A percentile compares a stretch with the other conserved stretches of the same genome.
Evolutionary conservation across 2,797 vertebrate genomes (phyloP).

Genomic region (Enteromius afrohamiltoni): DNA sequence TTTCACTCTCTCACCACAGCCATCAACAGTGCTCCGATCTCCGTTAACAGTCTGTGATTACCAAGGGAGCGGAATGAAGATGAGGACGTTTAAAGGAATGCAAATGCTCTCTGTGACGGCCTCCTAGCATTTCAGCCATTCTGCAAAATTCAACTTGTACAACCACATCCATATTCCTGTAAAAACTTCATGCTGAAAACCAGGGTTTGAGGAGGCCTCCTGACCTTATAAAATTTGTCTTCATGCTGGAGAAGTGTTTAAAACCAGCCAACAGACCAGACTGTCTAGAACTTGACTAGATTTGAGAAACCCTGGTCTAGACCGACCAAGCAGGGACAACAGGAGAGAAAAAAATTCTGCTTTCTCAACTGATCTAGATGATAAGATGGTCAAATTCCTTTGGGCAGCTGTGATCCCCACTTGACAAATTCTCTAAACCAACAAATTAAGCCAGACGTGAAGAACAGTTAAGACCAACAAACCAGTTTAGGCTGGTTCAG

Average conservation of each 20-base stretch:
- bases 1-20: constrained; percentile 30
- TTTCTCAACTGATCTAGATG: background rate
- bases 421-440: background rate
- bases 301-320: too few relatives aligned
- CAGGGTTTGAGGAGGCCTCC: background rate
- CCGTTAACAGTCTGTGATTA: constrained; percentile 66
- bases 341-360: background rate
- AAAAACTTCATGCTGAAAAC: background rate
- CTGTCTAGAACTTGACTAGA: background rate
- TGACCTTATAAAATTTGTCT: background rate
- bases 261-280: background rate
- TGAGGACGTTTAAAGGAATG: constrained; percentile 63
- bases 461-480: background rate
- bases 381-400: background rate
- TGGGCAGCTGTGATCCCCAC: background rate
- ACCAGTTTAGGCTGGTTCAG: background rate
- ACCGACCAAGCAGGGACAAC: background rate
- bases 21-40: constrained; percentile 64
- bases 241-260: background rate
- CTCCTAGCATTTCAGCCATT: constrained; percentile 38
- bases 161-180: background rate
- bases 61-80: constrained; percentile 67
- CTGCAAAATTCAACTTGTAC: constrained; percentile 28
- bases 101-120: constrained; percentile 61
- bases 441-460: background rate